A percentile compares a stretch with the other conserved stretches of the same genome.
phyloP scores from a whole-genome alignment of 2,113 vertebrate species.

The Riparia riparia region DNA sequence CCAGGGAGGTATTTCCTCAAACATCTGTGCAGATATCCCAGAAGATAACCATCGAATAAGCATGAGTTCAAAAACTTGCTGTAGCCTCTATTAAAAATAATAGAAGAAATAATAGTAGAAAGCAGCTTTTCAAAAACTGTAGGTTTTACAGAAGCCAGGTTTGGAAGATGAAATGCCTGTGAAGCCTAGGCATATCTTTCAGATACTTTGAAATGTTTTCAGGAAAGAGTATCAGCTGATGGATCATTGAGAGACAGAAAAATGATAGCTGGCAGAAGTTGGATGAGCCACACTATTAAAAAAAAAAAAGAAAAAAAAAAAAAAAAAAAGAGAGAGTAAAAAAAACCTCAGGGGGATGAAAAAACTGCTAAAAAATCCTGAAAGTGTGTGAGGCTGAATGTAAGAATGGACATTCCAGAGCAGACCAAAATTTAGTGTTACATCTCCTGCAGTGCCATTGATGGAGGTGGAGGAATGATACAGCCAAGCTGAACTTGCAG shows the following conservation, averaged over 20 bases:
- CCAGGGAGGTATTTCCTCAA: not conserved
- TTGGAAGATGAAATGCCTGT: not conserved
- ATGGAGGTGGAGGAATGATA: not conserved
- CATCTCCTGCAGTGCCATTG: not conserved
- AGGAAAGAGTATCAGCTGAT: not conserved
- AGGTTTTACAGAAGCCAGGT: not conserved
- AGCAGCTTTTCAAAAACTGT: not conserved
- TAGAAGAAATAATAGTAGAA: not conserved
- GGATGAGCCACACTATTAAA: not conserved
- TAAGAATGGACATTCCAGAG: not conserved
- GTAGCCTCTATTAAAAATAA: not conserved
- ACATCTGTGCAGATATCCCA: not conserved
- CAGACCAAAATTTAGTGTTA: not conserved
- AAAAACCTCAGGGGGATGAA: not conserved
- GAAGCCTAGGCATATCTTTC: not conserved
- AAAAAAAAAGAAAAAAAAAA: not conserved
- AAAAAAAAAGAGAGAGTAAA: not conserved
- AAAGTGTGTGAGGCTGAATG: not conserved
- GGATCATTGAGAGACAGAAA: not conserved
- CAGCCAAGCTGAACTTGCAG: not conserved
- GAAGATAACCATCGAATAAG: not conserved
- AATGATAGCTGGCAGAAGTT: fast-evolving
- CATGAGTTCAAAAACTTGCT: not conserved
- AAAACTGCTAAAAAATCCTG: not conserved
- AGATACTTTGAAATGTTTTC: not conserved